Base-by-base conservation (phyloP, 1,140 invertebrate species). In the Sycobia sp. region DNA sequence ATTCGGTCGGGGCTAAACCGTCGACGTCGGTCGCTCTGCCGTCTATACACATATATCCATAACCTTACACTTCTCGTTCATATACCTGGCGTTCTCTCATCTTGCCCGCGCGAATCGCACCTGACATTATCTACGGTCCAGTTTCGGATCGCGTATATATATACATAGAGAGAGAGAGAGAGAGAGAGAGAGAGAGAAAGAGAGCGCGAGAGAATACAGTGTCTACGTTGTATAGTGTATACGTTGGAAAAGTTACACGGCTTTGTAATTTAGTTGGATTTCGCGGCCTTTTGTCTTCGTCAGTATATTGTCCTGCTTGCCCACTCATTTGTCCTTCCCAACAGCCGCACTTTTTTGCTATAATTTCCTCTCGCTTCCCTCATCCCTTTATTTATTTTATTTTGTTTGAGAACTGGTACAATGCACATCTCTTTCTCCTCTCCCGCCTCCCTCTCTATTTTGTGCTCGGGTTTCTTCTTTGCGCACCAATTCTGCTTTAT, bases 91-190 rank as follows among this genome's bases (percentile, higher is more conserved):
- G 66, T 49, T 65, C 60, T 50, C 34, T 55, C 62, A 54, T 62
- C 50, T 58, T 59, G 18, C 44, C 56, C 14, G 46, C 43, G 53
- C 51, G 41, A n/a, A 65, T 49, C 25, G 63, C 59, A 69, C 60
- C 69, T 65, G 67, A 67, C 63, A 69, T 71, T 69, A 71, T 73
- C n/a, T n/a, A n/a, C n/a, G n/a, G n/a, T n/a, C n/a, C n/a, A n/a
- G n/a, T n/a, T n/a, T n/a, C n/a, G n/a, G n/a, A n/a, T n/a, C n/a
- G n/a, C n/a, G n/a, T n/a, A n/a, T n/a, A n/a, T n/a, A n/a, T n/a
- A n/a, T n/a, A n/a, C n/a, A n/a, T n/a, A n/a, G n/a, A n/a, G n/a
- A n/a, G n/a, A n/a, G n/a, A n/a, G n/a, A n/a, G n/a, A n/a, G n/a
- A n/a, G n/a, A n/a, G n/a, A n/a, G n/a, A n/a, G n/a, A n/a, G n/a